Conservation (phyloP, 1,140 invertebrate species). For the Oscheius sp. region DNA sequence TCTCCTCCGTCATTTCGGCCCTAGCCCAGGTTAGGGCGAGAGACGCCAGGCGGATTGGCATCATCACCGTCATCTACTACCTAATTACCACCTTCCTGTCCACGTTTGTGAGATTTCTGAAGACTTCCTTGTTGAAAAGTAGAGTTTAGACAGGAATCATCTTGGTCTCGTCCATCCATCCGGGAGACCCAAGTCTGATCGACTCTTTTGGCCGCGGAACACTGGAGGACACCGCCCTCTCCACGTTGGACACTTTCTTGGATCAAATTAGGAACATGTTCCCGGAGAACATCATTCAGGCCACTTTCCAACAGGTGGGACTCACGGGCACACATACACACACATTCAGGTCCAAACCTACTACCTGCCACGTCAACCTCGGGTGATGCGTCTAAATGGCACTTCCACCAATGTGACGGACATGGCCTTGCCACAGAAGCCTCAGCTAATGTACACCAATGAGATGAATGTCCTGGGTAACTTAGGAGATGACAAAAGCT, state of each 20-base stretch:
- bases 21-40: slow-evolving; percentile 57
- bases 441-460: slow-evolving; percentile 58
- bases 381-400: slow-evolving; percentile 6
- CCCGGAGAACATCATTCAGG: slow-evolving; percentile 59
- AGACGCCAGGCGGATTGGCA: slow-evolving; percentile 68
- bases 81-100: slow-evolving; percentile 83
- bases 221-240: slow-evolving; percentile 67
- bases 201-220: slow-evolving; percentile 63
- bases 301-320: slow-evolving; percentile 58
- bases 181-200: slow-evolving; percentile 69
- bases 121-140: not conserved
- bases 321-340: not conserved
- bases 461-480: slow-evolving; percentile 65
- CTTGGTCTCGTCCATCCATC: slow-evolving; percentile 78
- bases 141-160: slow-evolving; percentile 70
- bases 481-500: not conserved
- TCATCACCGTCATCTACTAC: slow-evolving; percentile 82
- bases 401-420: slow-evolving; percentile 18
- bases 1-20: slow-evolving; percentile 78
- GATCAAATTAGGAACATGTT: slow-evolving; percentile 78
- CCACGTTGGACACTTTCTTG: slow-evolving; percentile 84
- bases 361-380: slow-evolving; percentile 26
- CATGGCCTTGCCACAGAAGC: slow-evolving; percentile 39
- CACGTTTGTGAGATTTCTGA: slow-evolving; percentile 70
- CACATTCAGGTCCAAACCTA: slow-evolving; percentile 33